Evolutionary conservation across 2,888 invertebrate species (phyloP), one percentile per base, ranked within the genome.

Genomic region (Itoplectis maculator): DNA sequence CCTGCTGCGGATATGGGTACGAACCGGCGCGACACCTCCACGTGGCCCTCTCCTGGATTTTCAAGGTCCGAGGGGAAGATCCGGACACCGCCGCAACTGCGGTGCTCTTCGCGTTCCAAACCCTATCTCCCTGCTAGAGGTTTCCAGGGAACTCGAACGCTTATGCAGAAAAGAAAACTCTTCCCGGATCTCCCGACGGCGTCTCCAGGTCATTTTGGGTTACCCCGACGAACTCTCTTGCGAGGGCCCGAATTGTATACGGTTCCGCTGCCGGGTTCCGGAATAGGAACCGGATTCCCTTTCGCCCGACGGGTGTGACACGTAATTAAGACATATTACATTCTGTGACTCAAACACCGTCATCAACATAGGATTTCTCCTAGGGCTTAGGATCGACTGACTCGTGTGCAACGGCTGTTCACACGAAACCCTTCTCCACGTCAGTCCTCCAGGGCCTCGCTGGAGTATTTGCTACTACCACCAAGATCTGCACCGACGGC

Each of bases 1-100:
- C 95, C 95, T 95, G 95, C 94, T 95, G 95, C 95, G 95, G 95
- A 95, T 95, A 95, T 95, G 94, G 95, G 95, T 95, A 95, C 95
- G 95, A 94, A 89, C 93, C 92, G 93, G 93, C 91, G 91, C 92
- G 93, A 91, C 87, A 89, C 87, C 89, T 91, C 90, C 90, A 89
- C 91, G 90, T 94, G 93, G n/a, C n/a, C n/a, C n/a, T n/a, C n/a
- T n/a, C n/a, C n/a, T n/a, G n/a, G n/a, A n/a, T n/a, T n/a, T n/a
- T n/a, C n/a, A n/a, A n/a, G n/a, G n/a, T n/a, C n/a, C n/a, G n/a
- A n/a, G n/a, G n/a, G n/a, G n/a, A n/a, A n/a, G n/a, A n/a, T n/a
- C n/a, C n/a, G n/a, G n/a, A n/a, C n/a, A n/a, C n/a, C n/a, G n/a
- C n/a, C n/a, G n/a, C n/a, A n/a, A n/a, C n/a, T n/a, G n/a, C n/a